Evolutionary conservation across 2,797 vertebrate species (phyloP), one percentile per base, ranked within the genome.

Genomic region (Pangasius krempfi): DNA sequence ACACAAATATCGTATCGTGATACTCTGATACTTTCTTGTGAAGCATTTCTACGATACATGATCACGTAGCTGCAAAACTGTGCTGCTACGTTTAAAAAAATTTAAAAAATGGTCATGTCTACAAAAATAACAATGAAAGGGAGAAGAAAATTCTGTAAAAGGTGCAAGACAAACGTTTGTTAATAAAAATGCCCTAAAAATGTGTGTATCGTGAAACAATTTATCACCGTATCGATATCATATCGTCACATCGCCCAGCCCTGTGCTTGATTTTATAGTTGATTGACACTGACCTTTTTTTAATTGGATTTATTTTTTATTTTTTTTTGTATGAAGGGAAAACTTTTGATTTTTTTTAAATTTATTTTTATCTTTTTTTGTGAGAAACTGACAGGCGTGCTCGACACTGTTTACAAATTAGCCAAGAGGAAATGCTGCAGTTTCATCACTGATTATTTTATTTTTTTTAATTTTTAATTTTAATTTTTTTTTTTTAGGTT

Each of bases 321-420:
- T 76, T 87, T 89, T 89, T 93, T 93, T 90, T 85, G 70, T 90
- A 94, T 94, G 93, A 95, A 95, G 94, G 94, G 94, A 96, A 95
- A 92, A 92, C 89, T 89, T 90, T 88, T 89, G 3, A 20, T 85
- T 86, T 85, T 86, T 86, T 7, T 47, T n/a, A n/a, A n/a, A 50
- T 56, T 89, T 16, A 64, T 70, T 64, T 90, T 83, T 89, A 93
- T 44, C 89, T 76, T 89, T 94, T 91, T 92, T 89, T 33, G 80
- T 76, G 88, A 91, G 92, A 93, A 96, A 94, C 94, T 95, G 94
- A 96, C 94, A 92, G 94, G 92, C 89, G 91, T 94, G 94, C 93
- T 95, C 89, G 91, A 94, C 94, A 93, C 92, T 96, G 96, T 96
- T 96, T 96, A 96, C 96, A 96, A 94, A 94, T 94, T 92, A 95